Evolutionary conservation across 2,888 invertebrate genomes (phyloP).

Genomic region (Drosophila setosimentum): DNA sequence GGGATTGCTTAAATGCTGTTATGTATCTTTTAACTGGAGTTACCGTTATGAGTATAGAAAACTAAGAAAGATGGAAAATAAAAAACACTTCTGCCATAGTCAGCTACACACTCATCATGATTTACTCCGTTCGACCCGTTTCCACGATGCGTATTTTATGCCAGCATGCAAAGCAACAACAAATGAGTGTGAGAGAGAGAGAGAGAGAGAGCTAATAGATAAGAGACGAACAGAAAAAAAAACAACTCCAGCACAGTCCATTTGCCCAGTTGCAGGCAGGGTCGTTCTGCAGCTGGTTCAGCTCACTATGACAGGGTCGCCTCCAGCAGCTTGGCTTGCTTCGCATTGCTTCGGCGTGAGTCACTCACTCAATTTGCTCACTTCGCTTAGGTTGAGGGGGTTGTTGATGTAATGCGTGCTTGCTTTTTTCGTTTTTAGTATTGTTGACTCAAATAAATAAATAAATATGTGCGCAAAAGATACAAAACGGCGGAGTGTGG

Average conservation of each 20-base stretch:
- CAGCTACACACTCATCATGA: constrained; percentile 47
- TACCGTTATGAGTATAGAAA: constrained; percentile 61
- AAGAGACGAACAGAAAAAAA: constrained; percentile 11
- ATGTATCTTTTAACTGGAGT: constrained; percentile 64
- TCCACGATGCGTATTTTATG: constrained; percentile 42
- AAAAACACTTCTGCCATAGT: constrained; percentile 22
- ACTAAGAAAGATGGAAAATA: constrained; percentile 5
- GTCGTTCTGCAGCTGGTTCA: constrained; percentile 44
- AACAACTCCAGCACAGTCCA: neutral
- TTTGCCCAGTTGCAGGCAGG: constrained; percentile 29
- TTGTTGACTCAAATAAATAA: constrained; percentile 43
- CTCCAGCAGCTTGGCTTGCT: constrained; percentile 37
- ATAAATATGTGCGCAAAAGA: constrained; percentile 12
- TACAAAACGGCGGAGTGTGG: constrained; percentile 6
- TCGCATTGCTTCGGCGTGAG: constrained; percentile 52
- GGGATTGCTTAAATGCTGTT: constrained; percentile 62
- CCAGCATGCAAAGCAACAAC: constrained; percentile 24
- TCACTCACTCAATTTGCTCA: constrained; percentile 25
- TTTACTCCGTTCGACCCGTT: constrained; percentile 55
- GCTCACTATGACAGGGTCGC: constrained; percentile 47
- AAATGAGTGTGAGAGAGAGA: constrained; percentile 3
- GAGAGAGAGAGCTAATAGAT: constrained; percentile 28
- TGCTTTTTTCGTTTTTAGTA: constrained; percentile 27
- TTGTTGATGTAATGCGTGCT: constrained; percentile 58
- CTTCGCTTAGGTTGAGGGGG: constrained; percentile 42